Percentiles rank a stretch among this genome's conserved stretches.
phyloP scores from a whole-genome alignment of 2,113 vertebrate species.

The Festucalex cinctus region DNA sequence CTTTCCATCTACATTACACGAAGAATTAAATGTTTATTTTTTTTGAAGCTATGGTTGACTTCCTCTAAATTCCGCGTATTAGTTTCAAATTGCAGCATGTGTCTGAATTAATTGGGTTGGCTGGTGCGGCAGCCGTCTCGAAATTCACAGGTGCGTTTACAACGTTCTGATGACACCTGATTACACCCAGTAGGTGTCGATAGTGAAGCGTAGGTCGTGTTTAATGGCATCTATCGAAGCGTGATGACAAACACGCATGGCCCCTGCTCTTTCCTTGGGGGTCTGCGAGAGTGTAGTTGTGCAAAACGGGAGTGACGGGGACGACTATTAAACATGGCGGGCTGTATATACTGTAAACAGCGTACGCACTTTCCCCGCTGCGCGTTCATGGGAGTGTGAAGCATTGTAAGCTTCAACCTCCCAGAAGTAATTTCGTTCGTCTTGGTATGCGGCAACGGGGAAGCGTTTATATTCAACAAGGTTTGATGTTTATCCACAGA shows the following conservation, averaged over 20 bases:
- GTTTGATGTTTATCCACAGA: conserved; percentile 10
- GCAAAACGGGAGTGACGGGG: conserved; percentile 40
- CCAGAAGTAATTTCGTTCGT: conserved; percentile 50
- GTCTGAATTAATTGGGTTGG: conserved; percentile 57
- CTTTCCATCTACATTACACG: conserved; percentile 10
- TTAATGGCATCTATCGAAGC: conserved; percentile 44
- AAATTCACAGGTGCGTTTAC: conserved; percentile 30
- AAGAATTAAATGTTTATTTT: conserved; percentile 7
- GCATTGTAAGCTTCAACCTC: conserved; percentile 40
- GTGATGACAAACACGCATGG: conserved; percentile 29
- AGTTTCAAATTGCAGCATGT: conserved; percentile 45
- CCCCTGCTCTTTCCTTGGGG: conserved; percentile 17
- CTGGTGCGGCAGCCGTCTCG: conserved; percentile 1
- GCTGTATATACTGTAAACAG: conserved; percentile 51
- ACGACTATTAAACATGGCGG: conserved; percentile 51
- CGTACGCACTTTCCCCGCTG: conserved; percentile 49
- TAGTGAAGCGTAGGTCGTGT: conserved; percentile 33
- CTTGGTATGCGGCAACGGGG: neutral
- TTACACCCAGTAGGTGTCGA: conserved; percentile 51
- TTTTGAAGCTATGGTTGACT: conserved; percentile 24
- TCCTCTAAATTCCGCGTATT: conserved; percentile 32
- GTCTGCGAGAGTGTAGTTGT: conserved; percentile 38
- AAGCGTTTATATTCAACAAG: conserved; percentile 35
- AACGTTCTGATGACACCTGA: conserved; percentile 40
- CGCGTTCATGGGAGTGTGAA: conserved; percentile 57